Evolutionary conservation across 2,113 vertebrate species (phyloP), one percentile per base, ranked within the genome.

Genomic region (Pardalotus punctatus): DNA sequence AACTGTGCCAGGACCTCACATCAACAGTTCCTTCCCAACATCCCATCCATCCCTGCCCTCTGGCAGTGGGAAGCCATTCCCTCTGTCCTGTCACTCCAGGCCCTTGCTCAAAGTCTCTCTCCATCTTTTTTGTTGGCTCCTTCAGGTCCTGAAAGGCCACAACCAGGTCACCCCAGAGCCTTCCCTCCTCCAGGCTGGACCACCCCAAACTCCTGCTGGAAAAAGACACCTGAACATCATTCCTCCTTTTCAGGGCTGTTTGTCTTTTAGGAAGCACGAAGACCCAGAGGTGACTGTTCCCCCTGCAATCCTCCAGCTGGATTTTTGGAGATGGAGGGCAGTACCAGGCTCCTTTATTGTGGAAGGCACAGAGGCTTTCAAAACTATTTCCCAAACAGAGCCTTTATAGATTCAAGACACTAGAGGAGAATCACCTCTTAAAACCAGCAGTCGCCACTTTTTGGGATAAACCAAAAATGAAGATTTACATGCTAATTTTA

Each of bases 321-420:
- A 86, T 72, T 93, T 89, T 86, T 53, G 27, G 64, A 91, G 86
- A 64, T 20, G 83, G 94, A 97, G 88, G 97, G 96, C 94, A 86
- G 96, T 97, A 95, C 97, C 97, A 98, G 97, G 97, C 95, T 97
- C 97, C 94, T 97, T 96, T 95, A 84, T n/a, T 81, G 81, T 8
- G 6, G 84, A 82, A 71, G 85, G 96, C 95, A 97, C 94, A 94
- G 91, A 97, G 85, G 69, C 85, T 95, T 97, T 94, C 88, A 96
- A 79, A 95, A 82, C 40, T 25, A 14, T 17, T 45, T 66, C 72
- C 65, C 61, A 80, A 89, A 97, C 91, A 98, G 94, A 97, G 92
- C 80, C 78, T 94, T 95, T 21, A 94, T 5, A 97, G 95, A 94
- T 88, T 81, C 40, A 60, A 65, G 31, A 25, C 35, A 83, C 38